phyloP scores from a whole-genome alignment of 2,113 vertebrate species.

The Corvus cornix region DNA sequence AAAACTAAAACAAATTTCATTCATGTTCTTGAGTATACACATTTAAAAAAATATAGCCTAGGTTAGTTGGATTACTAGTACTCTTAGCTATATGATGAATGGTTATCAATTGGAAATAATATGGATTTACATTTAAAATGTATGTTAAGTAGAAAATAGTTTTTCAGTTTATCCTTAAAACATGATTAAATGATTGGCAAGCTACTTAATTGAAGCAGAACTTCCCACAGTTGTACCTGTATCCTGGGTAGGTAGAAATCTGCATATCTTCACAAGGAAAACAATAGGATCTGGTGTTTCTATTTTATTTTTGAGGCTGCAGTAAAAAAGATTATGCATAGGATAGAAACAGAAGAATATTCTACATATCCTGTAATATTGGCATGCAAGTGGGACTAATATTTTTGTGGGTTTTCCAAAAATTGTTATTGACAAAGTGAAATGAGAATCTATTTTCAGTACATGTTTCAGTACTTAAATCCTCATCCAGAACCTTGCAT shows the following conservation, averaged over 20 bases:
- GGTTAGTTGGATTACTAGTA: not conserved
- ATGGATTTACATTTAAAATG: slow-evolving; percentile 47
- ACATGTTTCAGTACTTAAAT: not conserved
- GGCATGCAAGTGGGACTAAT: not conserved
- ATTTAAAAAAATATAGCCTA: not conserved
- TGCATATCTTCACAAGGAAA: not conserved
- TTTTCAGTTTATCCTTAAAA: not conserved
- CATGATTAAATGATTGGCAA: slow-evolving; percentile 8
- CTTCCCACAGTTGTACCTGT: slow-evolving; percentile 15
- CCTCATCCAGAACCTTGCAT: slow-evolving; percentile 2
- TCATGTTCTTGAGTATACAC: not conserved
- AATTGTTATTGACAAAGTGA: slow-evolving; percentile 1
- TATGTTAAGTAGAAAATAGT: slow-evolving; percentile 30
- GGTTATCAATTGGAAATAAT: slow-evolving; percentile 19
- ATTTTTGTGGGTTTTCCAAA: slow-evolving; percentile 3
- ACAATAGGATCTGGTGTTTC: not conserved
- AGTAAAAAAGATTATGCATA: not conserved
- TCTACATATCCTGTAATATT: slow-evolving; percentile 17
- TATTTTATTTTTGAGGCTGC: not conserved
- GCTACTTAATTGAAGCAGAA: slow-evolving; percentile 49
- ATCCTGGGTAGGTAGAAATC: not conserved
- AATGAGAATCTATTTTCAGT: slow-evolving; percentile 25
- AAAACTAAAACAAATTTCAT: slow-evolving; percentile 31
- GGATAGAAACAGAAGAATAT: slow-evolving; percentile 37
- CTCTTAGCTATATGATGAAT: slow-evolving; percentile 4